Evolutionary conservation across 1,140 invertebrate genomes (phyloP), one percentile per base, ranked within the genome.

Genomic region (Dendrolimus kikuchii): DNA sequence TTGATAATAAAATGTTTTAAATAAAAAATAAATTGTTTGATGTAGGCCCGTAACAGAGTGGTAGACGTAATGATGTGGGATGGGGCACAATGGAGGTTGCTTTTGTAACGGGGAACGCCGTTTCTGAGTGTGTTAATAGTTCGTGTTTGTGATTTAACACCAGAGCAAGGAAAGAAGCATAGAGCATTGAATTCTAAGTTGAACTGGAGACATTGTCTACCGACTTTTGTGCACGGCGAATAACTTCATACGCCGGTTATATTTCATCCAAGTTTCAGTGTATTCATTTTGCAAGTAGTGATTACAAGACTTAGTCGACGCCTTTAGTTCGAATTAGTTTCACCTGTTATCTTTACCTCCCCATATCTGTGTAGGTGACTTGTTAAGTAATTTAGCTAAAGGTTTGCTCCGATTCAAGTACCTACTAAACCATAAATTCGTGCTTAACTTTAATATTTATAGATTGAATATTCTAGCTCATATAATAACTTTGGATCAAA

Each of bases 201-300:
- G 51, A 56, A 59, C 54, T 48, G 57, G 55, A 68, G 64, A 72
- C 70, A 68, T 64, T 64, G 68, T 62, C 68, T 66, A 67, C 59
- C 68, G 60, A 73, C 62, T 71, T 51, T 53, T 55, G 53, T 57
- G 55, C 55, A 55, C 47, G 57, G 57, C 51, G 58, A 63, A 56
- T 59, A 77, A 80, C 66, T 81, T 77, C 62, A 73, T 73, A 66
- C 67, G 74, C 75, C 62, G 76, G 74, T 81, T 82, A 82, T 71
- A 81, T 82, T 86, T 86, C 76, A 77, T 76, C 67, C 72, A 74
- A 79, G 80, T 85, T 79, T 77, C 71, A 71, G 71, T 80, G 77
- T 78, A 83, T 86, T 86, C 81, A 82, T 83, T 81, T 83, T 83
- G 80, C 78, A 83, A 64, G 71, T 68, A 68, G 82, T 83, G 83